phyloP scores from a whole-genome alignment of 2,888 invertebrate species.

The Anthophora plumipes region DNA sequence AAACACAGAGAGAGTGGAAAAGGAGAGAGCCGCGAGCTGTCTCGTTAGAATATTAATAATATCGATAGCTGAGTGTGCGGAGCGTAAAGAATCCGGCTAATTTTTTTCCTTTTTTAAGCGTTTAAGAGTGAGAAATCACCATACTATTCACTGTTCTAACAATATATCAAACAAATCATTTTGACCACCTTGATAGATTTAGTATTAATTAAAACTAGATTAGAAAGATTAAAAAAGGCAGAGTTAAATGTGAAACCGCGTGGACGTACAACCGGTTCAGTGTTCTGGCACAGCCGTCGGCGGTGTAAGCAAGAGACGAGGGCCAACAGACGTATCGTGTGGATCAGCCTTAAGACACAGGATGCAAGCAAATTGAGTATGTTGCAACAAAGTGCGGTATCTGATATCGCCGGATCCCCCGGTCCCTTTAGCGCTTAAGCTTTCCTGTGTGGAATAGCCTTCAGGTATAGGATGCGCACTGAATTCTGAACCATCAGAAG shows the following conservation, averaged over 20 bases:
- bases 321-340: slow-evolving; percentile 8
- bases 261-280: slow-evolving; percentile 27
- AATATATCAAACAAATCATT: too few species aligned
- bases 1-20: too few species aligned
- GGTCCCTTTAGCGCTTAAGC: slow-evolving; percentile 46
- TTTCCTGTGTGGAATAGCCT: slow-evolving; percentile 43
- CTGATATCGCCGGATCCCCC: slow-evolving; percentile 47
- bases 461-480: slow-evolving; percentile 39
- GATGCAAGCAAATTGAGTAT: slow-evolving; percentile 45
- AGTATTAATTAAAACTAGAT: not conserved
- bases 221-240: not conserved
- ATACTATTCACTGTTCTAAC: too few species aligned
- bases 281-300: not conserved
- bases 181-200: too few species aligned
- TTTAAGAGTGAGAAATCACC: too few species aligned
- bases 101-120: too few species aligned
- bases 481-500: slow-evolving; percentile 39
- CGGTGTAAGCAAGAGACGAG: not conserved
- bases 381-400: slow-evolving; percentile 44
- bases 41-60: too few species aligned
- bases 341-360: slow-evolving; percentile 33
- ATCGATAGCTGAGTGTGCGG: too few species aligned
- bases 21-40: too few species aligned
- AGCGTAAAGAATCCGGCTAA: too few species aligned
- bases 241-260: not conserved